phyloP scores from a whole-genome alignment of 2,797 vertebrate species.

The Cottoperca gobio region DNA sequence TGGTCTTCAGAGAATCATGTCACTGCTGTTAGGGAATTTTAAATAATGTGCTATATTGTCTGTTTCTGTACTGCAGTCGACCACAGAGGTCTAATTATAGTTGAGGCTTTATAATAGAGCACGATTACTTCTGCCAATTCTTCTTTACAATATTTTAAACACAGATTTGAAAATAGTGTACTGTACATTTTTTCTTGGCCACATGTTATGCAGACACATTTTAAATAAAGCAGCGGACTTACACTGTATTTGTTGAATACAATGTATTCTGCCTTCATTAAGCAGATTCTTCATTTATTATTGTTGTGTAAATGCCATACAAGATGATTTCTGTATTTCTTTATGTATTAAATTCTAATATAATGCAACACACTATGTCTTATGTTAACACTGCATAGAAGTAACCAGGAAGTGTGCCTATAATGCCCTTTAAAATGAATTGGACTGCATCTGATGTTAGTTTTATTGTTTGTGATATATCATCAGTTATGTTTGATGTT shows the following conservation, averaged over 20 bases:
- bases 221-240: not conserved
- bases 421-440: not conserved
- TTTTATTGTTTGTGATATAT: not conserved
- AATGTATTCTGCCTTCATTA: not conserved
- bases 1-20: constrained; percentile 17
- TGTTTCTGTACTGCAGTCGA: constrained; percentile 3
- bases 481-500: constrained; percentile 22
- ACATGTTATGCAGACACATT: constrained; percentile 12
- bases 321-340: not conserved
- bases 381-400: not conserved
- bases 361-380: not conserved
- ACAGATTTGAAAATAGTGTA: constrained; percentile 17
- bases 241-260: not conserved
- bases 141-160: constrained; percentile 26
- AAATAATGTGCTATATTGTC: constrained; percentile 22
- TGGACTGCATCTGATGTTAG: constrained; percentile 2
- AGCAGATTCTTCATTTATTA: not conserved
- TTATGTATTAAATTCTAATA: not conserved
- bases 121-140: constrained; percentile 4
- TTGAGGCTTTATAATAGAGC: not conserved
- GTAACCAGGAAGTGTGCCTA: not conserved
- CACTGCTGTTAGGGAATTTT: constrained; percentile 37
- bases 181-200: not conserved
- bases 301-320: not conserved
- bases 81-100: constrained; percentile 13